These are phyloP conservation scores for Rhynchotus rufescens DNA, from an alignment of 2,797 vertebrate species.

Conservation along the genomic window DNA sequence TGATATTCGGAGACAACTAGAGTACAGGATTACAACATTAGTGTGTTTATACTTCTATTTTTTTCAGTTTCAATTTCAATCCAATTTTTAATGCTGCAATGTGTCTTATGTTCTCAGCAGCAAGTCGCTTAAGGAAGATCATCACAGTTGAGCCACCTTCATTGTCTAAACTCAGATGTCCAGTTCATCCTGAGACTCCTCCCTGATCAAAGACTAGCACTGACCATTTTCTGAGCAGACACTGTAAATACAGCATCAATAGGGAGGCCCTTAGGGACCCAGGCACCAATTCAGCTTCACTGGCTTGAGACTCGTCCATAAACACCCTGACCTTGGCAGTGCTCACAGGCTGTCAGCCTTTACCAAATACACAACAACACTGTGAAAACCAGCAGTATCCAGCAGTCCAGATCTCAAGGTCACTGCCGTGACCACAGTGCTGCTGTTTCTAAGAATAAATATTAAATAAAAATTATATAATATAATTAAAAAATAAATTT, in stretches of 20 bases:
- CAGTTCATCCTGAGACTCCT: background rate
- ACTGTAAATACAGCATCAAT: background rate
- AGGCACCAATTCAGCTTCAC: rapidly evolving
- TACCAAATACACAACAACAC: background rate
- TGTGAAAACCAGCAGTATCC: rapidly evolving
- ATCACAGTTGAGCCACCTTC: background rate
- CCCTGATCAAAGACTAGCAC: background rate
- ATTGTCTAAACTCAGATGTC: background rate
- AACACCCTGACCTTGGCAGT: background rate
- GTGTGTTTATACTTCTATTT: no score
- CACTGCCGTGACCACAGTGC: background rate
- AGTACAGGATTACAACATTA: background rate
- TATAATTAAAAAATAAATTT: background rate
- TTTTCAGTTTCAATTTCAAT: no score
- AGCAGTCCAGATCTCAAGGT: background rate
- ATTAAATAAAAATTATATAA: background rate
- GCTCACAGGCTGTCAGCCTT: background rate
- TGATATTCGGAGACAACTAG: background rate
- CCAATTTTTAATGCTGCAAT: background rate
- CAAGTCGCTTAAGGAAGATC: background rate
- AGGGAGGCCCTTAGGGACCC: background rate
- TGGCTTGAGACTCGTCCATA: background rate
- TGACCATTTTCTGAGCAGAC: background rate
- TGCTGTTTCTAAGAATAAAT: background rate
- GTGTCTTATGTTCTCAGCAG: background rate